Base-by-base conservation (phyloP, 2,888 invertebrate species). In the Megaustenia siamemsis region DNA sequence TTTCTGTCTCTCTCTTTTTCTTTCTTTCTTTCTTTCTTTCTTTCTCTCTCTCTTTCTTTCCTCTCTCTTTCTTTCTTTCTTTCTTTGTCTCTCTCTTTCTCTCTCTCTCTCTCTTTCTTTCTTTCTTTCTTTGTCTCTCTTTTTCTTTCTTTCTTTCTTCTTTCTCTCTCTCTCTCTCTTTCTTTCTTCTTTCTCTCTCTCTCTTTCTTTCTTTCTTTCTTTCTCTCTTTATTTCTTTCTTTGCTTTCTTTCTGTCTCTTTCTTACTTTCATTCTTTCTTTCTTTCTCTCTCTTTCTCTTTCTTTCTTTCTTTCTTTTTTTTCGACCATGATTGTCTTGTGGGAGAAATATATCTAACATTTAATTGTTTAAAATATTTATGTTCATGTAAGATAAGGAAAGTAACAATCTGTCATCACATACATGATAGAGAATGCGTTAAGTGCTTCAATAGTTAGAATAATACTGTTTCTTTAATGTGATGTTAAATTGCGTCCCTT, bases 271-370 rank as follows among this genome's bases (percentile, higher is more conserved):
- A 49, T 28, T 76, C 15, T 15, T 32, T 76, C 45, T 76, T 53
- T n/a, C 35, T 76, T 28, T 76, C 35, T 15, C 35, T 76, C 45
- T 45, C 35, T n/a, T 53, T 76, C 45, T 76, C 35, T 15, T 28
- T 76, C 45, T 76, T 53, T 45, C 35, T 53, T 40, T 73, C n/a
- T n/a, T 56, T 56, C 73, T 73, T 45, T 24, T 45, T 73, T 40
- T 73, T 45, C 35, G 49, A 49, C 18, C 18, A 49, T n/a, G n/a
- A n/a, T n/a, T n/a, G n/a, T n/a, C n/a, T n/a, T n/a, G n/a, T n/a
- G n/a, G n/a, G n/a, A n/a, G n/a, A n/a, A n/a, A n/a, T n/a, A n/a
- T n/a, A n/a, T n/a, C n/a, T n/a, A n/a, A n/a, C n/a, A n/a, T n/a
- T n/a, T n/a, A n/a, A n/a, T n/a, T n/a, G n/a, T n/a, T n/a, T n/a